phyloP scores from a whole-genome alignment of 2,888 invertebrate genomes.

The Hyalella azteca region DNA sequence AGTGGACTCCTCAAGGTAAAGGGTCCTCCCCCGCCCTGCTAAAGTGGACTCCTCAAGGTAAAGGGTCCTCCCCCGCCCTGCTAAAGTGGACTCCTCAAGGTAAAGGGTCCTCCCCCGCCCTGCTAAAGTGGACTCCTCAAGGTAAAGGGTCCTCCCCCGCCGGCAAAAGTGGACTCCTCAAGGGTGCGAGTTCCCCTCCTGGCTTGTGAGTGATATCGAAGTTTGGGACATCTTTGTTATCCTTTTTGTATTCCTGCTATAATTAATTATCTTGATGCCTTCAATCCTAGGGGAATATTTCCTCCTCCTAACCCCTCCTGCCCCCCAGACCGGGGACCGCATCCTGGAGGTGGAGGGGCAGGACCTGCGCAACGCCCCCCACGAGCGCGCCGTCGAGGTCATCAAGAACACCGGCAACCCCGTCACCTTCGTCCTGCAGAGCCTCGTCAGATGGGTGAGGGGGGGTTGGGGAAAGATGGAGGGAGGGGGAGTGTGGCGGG shows the following conservation, averaged over 20 bases:
- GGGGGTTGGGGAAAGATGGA: not conserved
- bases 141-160: too few relatives aligned
- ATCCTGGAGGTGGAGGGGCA: constrained; percentile 90
- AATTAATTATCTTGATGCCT: not conserved
- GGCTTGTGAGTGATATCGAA: too few relatives aligned
- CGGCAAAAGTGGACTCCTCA: too few relatives aligned
- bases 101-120: too few relatives aligned
- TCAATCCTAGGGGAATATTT: not conserved
- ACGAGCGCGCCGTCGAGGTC: constrained; percentile 91
- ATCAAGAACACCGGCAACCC: constrained; percentile 89
- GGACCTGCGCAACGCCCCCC: constrained; percentile 87
- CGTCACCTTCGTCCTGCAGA: constrained; percentile 89
- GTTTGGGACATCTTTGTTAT: too few relatives aligned
- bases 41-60: not conserved
- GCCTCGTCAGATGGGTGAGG: constrained; percentile 64
- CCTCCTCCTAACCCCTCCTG: constrained; percentile 59
- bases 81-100: too few relatives aligned
- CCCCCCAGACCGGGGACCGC: constrained; percentile 80
- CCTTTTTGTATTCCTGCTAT: not conserved
- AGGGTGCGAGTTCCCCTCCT: too few relatives aligned
- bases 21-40: not conserved
- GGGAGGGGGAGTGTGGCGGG: not conserved
- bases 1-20: not conserved
- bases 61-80: too few relatives aligned
- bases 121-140: too few relatives aligned